Base-by-base conservation (phyloP, 2,888 invertebrate species). In the Caenorhabditis auriculariae region DNA sequence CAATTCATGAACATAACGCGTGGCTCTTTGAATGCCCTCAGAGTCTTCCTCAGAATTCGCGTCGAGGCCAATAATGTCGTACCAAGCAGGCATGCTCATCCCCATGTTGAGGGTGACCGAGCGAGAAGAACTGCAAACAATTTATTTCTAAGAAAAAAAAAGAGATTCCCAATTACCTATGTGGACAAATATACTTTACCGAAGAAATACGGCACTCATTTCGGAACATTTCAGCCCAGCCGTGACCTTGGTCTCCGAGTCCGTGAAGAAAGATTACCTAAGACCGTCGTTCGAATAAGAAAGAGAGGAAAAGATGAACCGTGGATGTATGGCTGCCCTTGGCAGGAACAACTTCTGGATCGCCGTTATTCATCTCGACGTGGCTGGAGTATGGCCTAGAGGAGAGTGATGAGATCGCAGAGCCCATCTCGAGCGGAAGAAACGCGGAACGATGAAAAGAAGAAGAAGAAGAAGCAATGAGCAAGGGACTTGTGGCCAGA, bases 71-170 rank as follows among this genome's bases (percentile, higher is more conserved):
- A 59, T 63, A 7, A 81, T 66, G 61, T 81, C 81, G 54, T 72
- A 81, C 81, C 81, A 80, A 1, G 80, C 78, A 9, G 80, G 80
- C 75, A 78, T 79, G 2, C 60, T 47, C 76, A 78, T 77, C 50
- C 81, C 81, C 57, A 74, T 69, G 56, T 81, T 81, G 26, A 80
- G 69, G 0, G 79, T 73, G 3, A 80, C 81, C 12, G 69, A 51
- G 6, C 77, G 70, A 6, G 54, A 54, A 1, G 69, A 69, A 38
- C 77, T 78, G 54, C 32, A 75, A 54, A 56, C 12, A 39, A 38
- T 28, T 48, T 29, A 29, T 24, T 21, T 29, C 9, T 24, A 35
- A 29, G 6, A 48, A 56, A 17, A 26, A 28, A 4, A 39, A 54
- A 62, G 54, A 62, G 19, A 28, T 49, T 17, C 28, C 51, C 17